Percentiles rank a stretch among this genome's conserved stretches.
Conservation (phyloP, 2,113 vertebrate genomes). For the Coracopsis vasa region DNA sequence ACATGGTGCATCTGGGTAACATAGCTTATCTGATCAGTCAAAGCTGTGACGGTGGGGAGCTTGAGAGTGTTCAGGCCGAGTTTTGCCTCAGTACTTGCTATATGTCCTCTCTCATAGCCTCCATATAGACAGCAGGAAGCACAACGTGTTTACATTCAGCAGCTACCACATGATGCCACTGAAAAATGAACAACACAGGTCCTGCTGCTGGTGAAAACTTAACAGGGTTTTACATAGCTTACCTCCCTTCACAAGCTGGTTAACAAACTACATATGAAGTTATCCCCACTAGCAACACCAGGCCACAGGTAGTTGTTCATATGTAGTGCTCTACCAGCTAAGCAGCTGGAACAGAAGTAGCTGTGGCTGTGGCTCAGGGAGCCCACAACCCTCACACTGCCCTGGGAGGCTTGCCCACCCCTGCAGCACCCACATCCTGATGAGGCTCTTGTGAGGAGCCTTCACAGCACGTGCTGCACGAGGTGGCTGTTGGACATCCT, state of each 20-base stretch:
- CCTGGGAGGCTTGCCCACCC: background rate
- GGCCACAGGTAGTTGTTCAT: background rate
- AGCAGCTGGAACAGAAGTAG: background rate
- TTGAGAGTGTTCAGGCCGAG: accelerated
- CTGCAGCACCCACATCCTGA: background rate
- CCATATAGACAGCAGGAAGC: background rate
- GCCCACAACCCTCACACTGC: background rate
- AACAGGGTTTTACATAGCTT: background rate
- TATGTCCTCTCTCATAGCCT: background rate
- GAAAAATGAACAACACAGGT: background rate
- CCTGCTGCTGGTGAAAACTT: background rate
- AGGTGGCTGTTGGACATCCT: background rate
- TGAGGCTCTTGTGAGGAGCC: accelerated
- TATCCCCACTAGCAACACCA: background rate
- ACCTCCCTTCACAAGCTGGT: background rate
- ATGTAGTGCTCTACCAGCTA: accelerated
- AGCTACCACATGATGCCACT: accelerated
- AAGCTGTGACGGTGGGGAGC: background rate
- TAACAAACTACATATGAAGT: background rate
- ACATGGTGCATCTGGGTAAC: background rate
- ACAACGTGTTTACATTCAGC: accelerated
- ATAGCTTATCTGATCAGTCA: background rate
- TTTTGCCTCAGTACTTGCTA: background rate
- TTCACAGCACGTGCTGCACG: background rate
- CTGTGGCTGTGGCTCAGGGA: background rate